Evolutionary conservation across 2,113 vertebrate species (phyloP).

Genomic region (Microtus oregoni): DNA sequence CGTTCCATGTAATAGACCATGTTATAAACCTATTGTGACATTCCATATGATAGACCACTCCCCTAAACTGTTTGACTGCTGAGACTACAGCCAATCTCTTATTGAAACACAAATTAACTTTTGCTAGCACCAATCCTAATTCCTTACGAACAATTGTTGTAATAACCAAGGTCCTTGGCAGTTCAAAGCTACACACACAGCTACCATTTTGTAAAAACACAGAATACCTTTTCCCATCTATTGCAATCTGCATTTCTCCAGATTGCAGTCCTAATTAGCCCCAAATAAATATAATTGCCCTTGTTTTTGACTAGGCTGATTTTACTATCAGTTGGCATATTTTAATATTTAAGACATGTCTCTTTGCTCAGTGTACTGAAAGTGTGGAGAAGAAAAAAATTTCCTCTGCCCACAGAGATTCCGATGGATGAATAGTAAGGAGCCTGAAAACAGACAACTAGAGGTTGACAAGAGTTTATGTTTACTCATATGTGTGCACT

Average conservation of each 20-base stretch:
- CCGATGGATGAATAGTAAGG: background rate
- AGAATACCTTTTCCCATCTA: background rate
- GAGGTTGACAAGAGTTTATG: background rate
- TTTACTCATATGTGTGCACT: background rate
- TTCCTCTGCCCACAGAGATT: background rate
- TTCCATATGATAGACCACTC: background rate
- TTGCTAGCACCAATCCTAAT: background rate
- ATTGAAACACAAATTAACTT: background rate
- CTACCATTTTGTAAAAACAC: background rate
- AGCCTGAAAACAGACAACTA: background rate
- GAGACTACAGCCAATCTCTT: background rate
- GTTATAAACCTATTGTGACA: no score
- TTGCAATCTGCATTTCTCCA: background rate
- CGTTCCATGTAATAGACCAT: background rate
- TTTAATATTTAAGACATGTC: slow-evolving; percentile 41
- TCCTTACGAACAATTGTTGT: background rate
- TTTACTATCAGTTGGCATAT: background rate
- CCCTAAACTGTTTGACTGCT: background rate
- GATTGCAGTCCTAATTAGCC: background rate
- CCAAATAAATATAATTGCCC: background rate
- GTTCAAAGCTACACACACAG: background rate
- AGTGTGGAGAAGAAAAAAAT: background rate
- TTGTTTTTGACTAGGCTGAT: background rate
- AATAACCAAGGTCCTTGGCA: background rate
- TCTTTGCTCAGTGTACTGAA: background rate